Evolutionary conservation across 2,888 invertebrate genomes (phyloP), one percentile per base, ranked within the genome.

Genomic region (Chrysina gloriosa): DNA sequence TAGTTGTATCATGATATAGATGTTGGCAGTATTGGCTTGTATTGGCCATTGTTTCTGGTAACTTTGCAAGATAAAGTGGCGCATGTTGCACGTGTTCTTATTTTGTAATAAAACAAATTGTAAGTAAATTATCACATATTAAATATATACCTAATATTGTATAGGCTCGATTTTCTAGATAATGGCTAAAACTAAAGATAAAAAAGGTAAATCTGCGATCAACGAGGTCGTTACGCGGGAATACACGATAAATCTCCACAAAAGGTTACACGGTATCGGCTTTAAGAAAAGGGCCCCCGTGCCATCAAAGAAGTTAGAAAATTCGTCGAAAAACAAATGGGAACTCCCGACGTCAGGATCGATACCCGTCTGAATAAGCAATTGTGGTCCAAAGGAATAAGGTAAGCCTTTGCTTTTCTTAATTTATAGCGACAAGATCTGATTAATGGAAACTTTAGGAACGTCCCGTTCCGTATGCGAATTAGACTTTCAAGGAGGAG

Each of bases 181-280:
- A 2, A 95, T 95, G 95, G 92, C 91, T 74, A 95, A 95, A 85
- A 89, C 90, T 77, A 73, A 93, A 92, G 95, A 96, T 83, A 95
- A 96, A 86, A 97, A 97, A 85, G 91, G 93, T 81, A 98, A 97
- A 88, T 96, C 96, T 72, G 95, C 98, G 76, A 96, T 98, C 85
- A 98, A 96, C 84, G 98, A 99, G 87, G 98, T 99, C 75, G 97
- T 99, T 63, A 99, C 98, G 74, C 92, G 99, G 76, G 98, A 99
- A 86, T 98, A 97, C 85, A 99, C 98, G 72, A 95, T 99, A 77
- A 96, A 99, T 84, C 88, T 99, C 77, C 98, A 99, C 85, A 98
- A 98, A 85, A 90, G 97, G 78, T 91, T 99, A 77, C 96, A 98
- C 87, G 97, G 97, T 76, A 93, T 99, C 77, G 97, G 98, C 63